Percentiles rank a stretch among this genome's conserved stretches.
Evolutionary conservation across 2,888 invertebrate genomes (phyloP).

Genomic region (Eupithecia insigniata): DNA sequence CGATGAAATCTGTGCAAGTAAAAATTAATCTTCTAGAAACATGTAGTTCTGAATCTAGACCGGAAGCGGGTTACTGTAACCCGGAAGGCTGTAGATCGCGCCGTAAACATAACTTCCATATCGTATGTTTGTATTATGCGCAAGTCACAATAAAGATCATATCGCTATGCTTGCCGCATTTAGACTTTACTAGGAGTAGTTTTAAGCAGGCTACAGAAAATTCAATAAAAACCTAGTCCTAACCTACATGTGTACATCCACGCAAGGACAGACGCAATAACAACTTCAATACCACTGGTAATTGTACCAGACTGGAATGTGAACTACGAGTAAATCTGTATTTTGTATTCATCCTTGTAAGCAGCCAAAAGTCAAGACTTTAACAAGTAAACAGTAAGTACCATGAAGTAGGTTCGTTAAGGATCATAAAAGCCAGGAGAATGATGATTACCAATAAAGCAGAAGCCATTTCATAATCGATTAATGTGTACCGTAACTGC

Average conservation of each 20-base stretch:
- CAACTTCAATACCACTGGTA: no score
- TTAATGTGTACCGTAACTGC: conserved; percentile 1
- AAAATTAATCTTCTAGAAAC: neutral
- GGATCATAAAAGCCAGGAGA: neutral
- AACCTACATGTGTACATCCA: no score
- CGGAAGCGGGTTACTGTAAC: conserved; percentile 16
- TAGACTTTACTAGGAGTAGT: conserved; percentile 25
- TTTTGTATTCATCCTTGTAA: neutral
- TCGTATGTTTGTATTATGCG: conserved; percentile 33
- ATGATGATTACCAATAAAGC: neutral
- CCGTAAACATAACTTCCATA: conserved; percentile 28
- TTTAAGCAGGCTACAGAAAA: conserved; percentile 8
- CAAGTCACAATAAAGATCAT: conserved; percentile 38
- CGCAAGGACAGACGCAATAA: no score
- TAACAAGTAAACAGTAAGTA: neutral
- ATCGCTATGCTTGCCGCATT: conserved; percentile 36
- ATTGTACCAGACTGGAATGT: neutral
- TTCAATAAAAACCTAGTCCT: neutral
- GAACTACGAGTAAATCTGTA: neutral
- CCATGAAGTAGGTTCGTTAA: neutral
- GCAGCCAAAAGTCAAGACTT: neutral
- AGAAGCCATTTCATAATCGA: conserved; percentile 1
- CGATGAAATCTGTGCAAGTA: neutral
- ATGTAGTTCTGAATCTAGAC: conserved; percentile 5
- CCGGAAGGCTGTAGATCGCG: conserved; percentile 11